Base-by-base conservation (phyloP, 2,888 invertebrate genomes). In the Eupithecia subumbrata region DNA sequence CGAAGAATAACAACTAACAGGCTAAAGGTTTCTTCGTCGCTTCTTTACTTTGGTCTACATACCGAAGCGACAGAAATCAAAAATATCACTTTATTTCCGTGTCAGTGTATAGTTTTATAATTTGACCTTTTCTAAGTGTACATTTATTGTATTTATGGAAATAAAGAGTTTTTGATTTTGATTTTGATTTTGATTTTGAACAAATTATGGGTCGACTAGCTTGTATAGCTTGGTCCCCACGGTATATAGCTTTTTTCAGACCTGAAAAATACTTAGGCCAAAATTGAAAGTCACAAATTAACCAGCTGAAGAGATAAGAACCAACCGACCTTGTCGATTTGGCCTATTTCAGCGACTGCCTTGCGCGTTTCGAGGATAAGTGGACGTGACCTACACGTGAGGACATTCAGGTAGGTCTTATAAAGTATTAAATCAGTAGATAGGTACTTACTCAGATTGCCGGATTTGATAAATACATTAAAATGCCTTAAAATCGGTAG, bases 351-450 rank as follows among this genome's bases (percentile, higher is more conserved):
- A n/a, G 68, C 25, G 2, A 22, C 68, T 45, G 22, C 40, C 68
- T 45, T 74, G 73, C 66, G 76, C 73, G 66, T 74, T 73, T 74
- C 45, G 76, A 74, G 73, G 78, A 74, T 74, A 76, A 56, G 56
- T 64, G 69, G 43, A 43, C 60, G 48, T 76, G 78, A 74, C 78
- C 76, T 74, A 34, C 66, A n/a, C 66, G 18, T 12, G 72, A 74
- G 69, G 70, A 74, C 48, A 73, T 56, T 60, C 25, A 60, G 60
- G 60, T 25, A 60, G 12, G 14, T 60, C 25, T 60, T 25, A 60
- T 25, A 60, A 25, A 25, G 22, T 60, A 25, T 25, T 60, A 60
- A 60, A 25, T 60, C 25, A 9, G 60, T 60, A 25, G 25, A 25
- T 25, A 30, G 30, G 30, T 30, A 56, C 56, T 5, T 18, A 5